A percentile compares a stretch with the other conserved stretches of the same genome.
Conservation (phyloP, 2,888 invertebrate species). For the Polietes domitor region DNA sequence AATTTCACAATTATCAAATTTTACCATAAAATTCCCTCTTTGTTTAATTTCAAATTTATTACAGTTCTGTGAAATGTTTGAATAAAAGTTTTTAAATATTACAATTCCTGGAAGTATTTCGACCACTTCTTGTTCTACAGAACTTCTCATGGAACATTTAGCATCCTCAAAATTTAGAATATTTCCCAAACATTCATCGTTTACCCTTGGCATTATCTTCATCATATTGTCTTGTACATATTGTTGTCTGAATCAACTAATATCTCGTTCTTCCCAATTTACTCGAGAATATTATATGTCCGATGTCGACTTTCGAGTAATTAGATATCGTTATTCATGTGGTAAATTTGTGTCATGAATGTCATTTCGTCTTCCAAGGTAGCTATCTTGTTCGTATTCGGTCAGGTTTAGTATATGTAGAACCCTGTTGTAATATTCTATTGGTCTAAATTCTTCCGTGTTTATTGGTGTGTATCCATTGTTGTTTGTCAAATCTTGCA, state of each 20-base stretch:
- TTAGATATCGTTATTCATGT: conserved; percentile 61
- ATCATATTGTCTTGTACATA: conserved; percentile 30
- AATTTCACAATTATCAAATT: conserved; percentile 46
- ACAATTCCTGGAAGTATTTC: conserved; percentile 45
- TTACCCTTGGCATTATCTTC: conserved; percentile 13
- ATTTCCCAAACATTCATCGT: conserved; percentile 35
- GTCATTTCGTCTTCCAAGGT: conserved; percentile 64
- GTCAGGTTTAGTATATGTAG: conserved; percentile 62
- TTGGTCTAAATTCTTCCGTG: conserved; percentile 40
- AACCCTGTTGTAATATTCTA: conserved; percentile 55
- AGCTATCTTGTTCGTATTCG: conserved; percentile 41
- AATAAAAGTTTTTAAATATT: conserved; percentile 44
- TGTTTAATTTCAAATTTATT: conserved; percentile 40
- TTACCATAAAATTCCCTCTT: conserved; percentile 48
- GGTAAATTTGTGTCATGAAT: conserved; percentile 62
- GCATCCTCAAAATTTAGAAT: conserved; percentile 35
- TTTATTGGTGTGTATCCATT: conserved; percentile 63
- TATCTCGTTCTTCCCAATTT: conserved; percentile 43
- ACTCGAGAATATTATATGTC: conserved; percentile 58
- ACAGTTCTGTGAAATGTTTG: conserved; percentile 42
- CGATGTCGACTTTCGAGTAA: conserved; percentile 51
- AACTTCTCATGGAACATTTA: conserved; percentile 7
- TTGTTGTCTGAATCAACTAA: conserved; percentile 30
- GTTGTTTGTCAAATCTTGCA: conserved; percentile 61
- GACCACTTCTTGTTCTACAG: neutral